Base-by-base conservation (phyloP, 1,140 invertebrate species). In the Macrotrachela quadricornifera region DNA sequence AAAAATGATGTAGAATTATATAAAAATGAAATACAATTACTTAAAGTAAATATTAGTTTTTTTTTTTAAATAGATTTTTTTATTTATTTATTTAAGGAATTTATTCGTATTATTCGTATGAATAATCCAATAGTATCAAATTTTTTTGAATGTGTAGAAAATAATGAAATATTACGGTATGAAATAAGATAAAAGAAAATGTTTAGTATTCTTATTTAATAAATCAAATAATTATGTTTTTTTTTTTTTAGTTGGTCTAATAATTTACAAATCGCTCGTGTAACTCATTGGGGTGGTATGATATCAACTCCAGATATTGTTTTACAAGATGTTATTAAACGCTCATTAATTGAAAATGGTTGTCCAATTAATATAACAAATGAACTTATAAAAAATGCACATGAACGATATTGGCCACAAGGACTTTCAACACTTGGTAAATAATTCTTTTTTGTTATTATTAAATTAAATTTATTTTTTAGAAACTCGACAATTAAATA, bases 281-380 rank as follows among this genome's bases (percentile, higher is more conserved):
- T 92, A 21, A 88, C 84, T 1, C 74, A 87, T 49, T 95, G 87
- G 88, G 88, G 87, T 50, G 87, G 87, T 50, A 92, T 94, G 84
- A 91, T 92, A 54, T 88, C 85, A 15, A 94, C 88, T 1, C 88
- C 87, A 6, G 87, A 94, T 73, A 81, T 84, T 67, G 77, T 83
- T 39, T 72, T 92, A 58, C 73, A 94, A 80, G 64, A 68, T 15
- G 68, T 70, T 16, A 88, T 95, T 46, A 86, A 87, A 63, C 74
- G 85, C 63, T 82, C 85, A 17, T 71, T 94, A 50, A 83, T 82
- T 38, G 86, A 94, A 67, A 86, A 82, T 47, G 82, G 83, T 44
- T 91, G 86, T 70, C 87, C 87, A 6, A 75, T 80, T 43, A 83
- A 88, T 62, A 84, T 92, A 36, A 79, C 91, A 47, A 83, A 88